Conservation (phyloP, 2,113 vertebrate species). For the Paracanthobrama guichenoti region DNA sequence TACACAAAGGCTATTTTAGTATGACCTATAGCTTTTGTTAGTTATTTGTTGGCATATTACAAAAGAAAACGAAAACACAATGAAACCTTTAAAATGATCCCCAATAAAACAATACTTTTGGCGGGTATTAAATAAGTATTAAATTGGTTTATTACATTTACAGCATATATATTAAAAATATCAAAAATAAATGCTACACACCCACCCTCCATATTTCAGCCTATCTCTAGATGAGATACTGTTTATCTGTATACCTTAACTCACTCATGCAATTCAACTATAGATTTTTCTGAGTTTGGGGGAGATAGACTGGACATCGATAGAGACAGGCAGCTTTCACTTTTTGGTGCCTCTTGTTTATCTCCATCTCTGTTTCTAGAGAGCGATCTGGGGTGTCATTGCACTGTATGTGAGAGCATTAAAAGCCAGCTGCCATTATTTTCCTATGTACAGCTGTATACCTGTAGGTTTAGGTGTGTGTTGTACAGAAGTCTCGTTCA, state of each 20-base stretch:
- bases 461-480: not conserved
- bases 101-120: too few species aligned
- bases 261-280: not conserved
- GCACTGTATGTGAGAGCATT: not conserved
- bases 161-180: too few species aligned
- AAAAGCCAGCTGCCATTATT: slow-evolving; percentile 15
- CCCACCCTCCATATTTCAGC: not conserved
- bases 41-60: too few species aligned
- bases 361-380: not conserved
- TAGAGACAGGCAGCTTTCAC: not conserved
- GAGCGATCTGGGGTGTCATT: not conserved
- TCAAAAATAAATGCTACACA: too few species aligned
- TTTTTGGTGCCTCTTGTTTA: not conserved
- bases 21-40: too few species aligned
- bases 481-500: not conserved
- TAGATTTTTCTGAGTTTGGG: not conserved
- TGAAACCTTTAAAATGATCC: too few species aligned
- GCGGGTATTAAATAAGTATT: too few species aligned
- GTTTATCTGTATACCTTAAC: not conserved
- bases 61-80: too few species aligned
- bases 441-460: not conserved
- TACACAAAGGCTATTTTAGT: too few species aligned
- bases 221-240: not conserved
- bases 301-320: not conserved
- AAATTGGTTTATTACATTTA: too few species aligned